Evolutionary conservation across 2,888 invertebrate species (phyloP).

Genomic region (Acleris holmiana): DNA sequence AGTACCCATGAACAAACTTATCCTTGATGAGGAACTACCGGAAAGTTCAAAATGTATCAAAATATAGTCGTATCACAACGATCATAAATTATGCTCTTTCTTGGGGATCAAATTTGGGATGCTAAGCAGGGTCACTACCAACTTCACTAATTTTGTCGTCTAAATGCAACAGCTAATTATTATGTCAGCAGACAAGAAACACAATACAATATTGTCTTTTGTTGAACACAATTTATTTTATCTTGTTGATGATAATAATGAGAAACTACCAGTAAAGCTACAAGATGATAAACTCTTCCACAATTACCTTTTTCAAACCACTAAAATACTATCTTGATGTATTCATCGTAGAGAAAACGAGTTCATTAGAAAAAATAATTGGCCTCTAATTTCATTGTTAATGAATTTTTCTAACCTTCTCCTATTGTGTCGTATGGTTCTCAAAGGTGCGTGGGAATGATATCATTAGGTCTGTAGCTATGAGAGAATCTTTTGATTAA

Average conservation of each 20-base stretch:
- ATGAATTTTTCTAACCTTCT: slow-evolving; percentile 39
- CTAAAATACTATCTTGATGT: slow-evolving; percentile 34
- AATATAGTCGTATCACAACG: too few species aligned
- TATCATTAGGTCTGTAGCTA: slow-evolving; percentile 41
- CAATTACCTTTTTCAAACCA: slow-evolving; percentile 6
- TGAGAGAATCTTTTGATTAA: slow-evolving; percentile 45
- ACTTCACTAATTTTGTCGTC: too few species aligned
- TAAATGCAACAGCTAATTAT: too few species aligned
- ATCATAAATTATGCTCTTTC: too few species aligned
- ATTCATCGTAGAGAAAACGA: slow-evolving; percentile 41
- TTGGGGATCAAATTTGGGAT: too few species aligned
- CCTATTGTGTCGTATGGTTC: slow-evolving; percentile 44
- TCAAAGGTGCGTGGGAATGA: slow-evolving; percentile 46
- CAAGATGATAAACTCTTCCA: neutral
- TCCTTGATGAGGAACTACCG: too few species aligned
- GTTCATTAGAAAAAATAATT: slow-evolving; percentile 41
- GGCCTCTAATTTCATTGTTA: slow-evolving; percentile 40
- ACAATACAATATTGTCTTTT: too few species aligned
- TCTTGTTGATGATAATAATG: neutral
- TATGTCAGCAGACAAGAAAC: too few species aligned
- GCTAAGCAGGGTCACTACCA: too few species aligned
- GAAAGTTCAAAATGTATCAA: too few species aligned
- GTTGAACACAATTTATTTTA: neutral
- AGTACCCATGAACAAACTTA: too few species aligned
- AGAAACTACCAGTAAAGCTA: neutral